Conservation (phyloP, 2,113 vertebrate genomes). For the Clarias gariepinus region DNA sequence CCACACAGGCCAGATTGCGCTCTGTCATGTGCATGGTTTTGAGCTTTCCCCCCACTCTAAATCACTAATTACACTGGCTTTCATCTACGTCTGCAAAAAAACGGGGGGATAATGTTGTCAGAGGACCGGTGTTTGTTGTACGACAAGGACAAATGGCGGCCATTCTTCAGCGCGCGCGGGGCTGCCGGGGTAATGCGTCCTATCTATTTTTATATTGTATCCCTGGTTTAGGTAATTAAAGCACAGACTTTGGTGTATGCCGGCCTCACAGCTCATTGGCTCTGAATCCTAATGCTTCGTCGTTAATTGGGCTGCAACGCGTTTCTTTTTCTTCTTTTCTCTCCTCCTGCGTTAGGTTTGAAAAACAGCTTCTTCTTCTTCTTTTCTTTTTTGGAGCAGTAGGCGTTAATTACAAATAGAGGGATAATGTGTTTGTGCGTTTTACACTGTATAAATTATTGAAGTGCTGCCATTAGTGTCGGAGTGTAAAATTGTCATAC, state of each 20-base stretch:
- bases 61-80: slow-evolving; percentile 66
- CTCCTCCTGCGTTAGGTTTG: slow-evolving; percentile 61
- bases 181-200: slow-evolving; percentile 86
- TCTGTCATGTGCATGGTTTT: slow-evolving; percentile 9
- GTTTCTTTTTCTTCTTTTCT: slow-evolving; percentile 53
- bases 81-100: slow-evolving; percentile 60
- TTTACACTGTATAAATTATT: slow-evolving; percentile 57
- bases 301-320: slow-evolving; percentile 83
- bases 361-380: slow-evolving; percentile 66
- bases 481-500: slow-evolving; percentile 59
- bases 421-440: slow-evolving; percentile 56
- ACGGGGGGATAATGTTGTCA: slow-evolving; percentile 79
- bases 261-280: slow-evolving; percentile 87
- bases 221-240: slow-evolving; percentile 87
- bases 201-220: slow-evolving; percentile 88
- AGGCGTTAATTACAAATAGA: slow-evolving; percentile 72
- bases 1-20: slow-evolving; percentile 24
- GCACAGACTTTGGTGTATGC: slow-evolving; percentile 75
- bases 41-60: slow-evolving; percentile 35
- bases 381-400: slow-evolving; percentile 64
- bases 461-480: slow-evolving; percentile 57
- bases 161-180: slow-evolving; percentile 83
- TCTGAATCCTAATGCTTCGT: slow-evolving; percentile 83
- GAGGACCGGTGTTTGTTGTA: slow-evolving; percentile 75
- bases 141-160: slow-evolving; percentile 91